Conservation (phyloP, 2,888 invertebrate species). For the Thecocarcelia acutangulata region DNA sequence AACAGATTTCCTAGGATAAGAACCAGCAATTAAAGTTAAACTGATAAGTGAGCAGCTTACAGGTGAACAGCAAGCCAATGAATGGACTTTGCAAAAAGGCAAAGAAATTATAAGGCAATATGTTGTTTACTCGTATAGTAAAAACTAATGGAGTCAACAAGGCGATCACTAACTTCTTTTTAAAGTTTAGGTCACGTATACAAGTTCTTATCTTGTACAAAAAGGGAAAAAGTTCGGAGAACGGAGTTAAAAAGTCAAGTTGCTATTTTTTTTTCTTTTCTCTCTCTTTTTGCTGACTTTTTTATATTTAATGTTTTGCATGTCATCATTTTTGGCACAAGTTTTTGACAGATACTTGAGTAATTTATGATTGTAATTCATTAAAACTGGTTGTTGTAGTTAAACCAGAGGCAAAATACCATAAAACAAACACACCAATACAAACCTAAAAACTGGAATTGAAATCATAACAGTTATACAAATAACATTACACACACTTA, state of each 20-base stretch:
- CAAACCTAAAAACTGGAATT: constrained; percentile 27
- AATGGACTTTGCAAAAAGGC: too few relatives aligned
- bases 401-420: constrained; percentile 29
- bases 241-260: constrained; percentile 28
- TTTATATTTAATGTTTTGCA: constrained; percentile 68
- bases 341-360: constrained; percentile 71
- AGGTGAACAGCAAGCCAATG: too few relatives aligned
- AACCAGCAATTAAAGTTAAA: too few relatives aligned
- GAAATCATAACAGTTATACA: constrained; percentile 17
- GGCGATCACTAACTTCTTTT: too few relatives aligned
- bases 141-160: too few relatives aligned
- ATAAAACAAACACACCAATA: constrained; percentile 21
- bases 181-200: neutral
- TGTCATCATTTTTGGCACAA: constrained; percentile 71
- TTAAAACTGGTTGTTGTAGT: constrained; percentile 60
- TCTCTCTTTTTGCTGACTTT: constrained; percentile 17
- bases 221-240: constrained; percentile 4
- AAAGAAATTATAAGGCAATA: too few relatives aligned
- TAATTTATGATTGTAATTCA: constrained; percentile 71
- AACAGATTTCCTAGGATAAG: too few relatives aligned
- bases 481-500: constrained; percentile 7
- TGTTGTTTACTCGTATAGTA: too few relatives aligned
- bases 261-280: constrained; percentile 19
- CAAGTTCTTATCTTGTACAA: neutral
- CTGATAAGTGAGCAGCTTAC: too few relatives aligned